These are phyloP conservation scores for Psilanteris sp. DNA, from an alignment of 1,140 invertebrate genomes.

Conservation along the genomic window DNA sequence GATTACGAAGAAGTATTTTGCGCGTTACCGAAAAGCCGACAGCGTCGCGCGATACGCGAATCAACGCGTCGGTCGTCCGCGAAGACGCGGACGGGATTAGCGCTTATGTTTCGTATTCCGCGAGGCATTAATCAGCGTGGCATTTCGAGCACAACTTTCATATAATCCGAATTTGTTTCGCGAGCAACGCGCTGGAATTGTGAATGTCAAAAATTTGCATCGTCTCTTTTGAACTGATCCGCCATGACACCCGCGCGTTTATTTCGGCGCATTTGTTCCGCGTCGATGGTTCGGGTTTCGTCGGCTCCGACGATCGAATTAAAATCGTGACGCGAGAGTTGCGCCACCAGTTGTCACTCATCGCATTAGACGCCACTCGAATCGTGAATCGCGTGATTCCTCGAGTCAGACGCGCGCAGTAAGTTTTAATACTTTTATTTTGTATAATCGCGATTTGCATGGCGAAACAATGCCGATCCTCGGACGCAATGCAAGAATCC, in stretches of 20 bases:
- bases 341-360: constrained; percentile 28
- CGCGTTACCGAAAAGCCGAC: too few species aligned
- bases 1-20: too few species aligned
- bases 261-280: too few species aligned
- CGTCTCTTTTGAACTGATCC: constrained; percentile 30
- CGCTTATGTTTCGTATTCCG: constrained; percentile 31
- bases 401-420: background rate
- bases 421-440: constrained; percentile 38
- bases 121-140: constrained; percentile 41
- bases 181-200: constrained; percentile 26
- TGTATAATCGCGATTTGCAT: too few species aligned
- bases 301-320: constrained; percentile 25
- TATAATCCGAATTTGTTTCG: constrained; percentile 48
- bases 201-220: constrained; percentile 50
- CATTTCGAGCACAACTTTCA: constrained; percentile 40
- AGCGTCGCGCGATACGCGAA: too few species aligned
- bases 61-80: too few species aligned
- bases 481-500: too few species aligned
- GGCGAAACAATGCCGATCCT: too few species aligned
- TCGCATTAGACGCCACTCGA: constrained; percentile 3
- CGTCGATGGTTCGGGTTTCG: too few species aligned
- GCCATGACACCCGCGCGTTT: constrained; percentile 9
- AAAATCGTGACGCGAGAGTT: constrained; percentile 20
- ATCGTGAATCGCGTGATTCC: constrained; percentile 22
- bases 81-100: too few species aligned